These are phyloP conservation scores for Acleris emargana DNA, from an alignment of 2,888 invertebrate species.

Conservation along the genomic window DNA sequence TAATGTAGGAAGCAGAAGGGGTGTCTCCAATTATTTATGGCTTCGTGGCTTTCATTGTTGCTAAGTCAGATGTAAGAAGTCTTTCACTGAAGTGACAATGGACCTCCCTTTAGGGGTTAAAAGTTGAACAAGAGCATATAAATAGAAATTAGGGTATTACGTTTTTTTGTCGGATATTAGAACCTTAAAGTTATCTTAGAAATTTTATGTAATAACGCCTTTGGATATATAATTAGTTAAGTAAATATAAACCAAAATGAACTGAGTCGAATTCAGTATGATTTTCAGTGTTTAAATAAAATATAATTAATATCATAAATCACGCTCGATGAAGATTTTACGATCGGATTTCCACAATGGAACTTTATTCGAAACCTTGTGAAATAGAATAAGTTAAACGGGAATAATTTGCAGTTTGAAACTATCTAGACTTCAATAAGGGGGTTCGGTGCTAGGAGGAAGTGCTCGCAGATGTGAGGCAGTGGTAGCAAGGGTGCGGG, in stretches of 20 bases:
- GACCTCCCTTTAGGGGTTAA: constrained; percentile 12
- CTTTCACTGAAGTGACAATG: constrained; percentile 21
- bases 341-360: constrained; percentile 51
- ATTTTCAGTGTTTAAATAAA: background rate
- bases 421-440: constrained; percentile 69
- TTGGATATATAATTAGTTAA: constrained; percentile 10
- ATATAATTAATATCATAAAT: too few relatives aligned
- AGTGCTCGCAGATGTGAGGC: constrained; percentile 48
- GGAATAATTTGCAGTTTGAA: constrained; percentile 62
- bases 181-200: constrained; percentile 12
- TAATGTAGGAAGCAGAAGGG: constrained; percentile 66
- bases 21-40: constrained; percentile 60
- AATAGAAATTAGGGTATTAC: constrained; percentile 23
- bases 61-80: constrained; percentile 17
- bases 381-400: constrained; percentile 51
- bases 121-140: constrained; percentile 14
- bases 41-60: constrained; percentile 18
- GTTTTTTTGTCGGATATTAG: constrained; percentile 12
- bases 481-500: constrained; percentile 47
- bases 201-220: constrained; percentile 7
- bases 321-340: constrained; percentile 41
- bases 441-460: constrained; percentile 63
- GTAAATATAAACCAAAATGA: background rate
- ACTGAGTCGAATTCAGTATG: background rate
- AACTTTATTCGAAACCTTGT: constrained; percentile 40